Evolutionary conservation across 2,888 invertebrate genomes (phyloP).

Genomic region (Aelia acuminata): DNA sequence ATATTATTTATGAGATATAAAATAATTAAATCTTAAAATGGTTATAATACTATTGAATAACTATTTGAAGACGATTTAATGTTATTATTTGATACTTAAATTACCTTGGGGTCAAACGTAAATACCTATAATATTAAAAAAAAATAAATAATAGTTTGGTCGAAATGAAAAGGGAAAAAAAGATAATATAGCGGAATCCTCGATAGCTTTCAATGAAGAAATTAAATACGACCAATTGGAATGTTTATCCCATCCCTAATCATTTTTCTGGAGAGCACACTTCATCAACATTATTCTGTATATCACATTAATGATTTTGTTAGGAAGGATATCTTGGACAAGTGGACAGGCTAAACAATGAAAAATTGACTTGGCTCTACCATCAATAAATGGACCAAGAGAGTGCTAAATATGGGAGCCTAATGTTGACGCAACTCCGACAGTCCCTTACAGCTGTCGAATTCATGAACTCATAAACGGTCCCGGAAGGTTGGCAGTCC

Average conservation of each 20-base stretch:
- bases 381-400: not conserved
- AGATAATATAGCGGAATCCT: not conserved
- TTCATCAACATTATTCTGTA: slow-evolving; percentile 6
- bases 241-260: not conserved
- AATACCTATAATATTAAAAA: too few species aligned
- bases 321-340: not conserved
- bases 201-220: not conserved
- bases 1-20: too few species aligned
- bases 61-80: too few species aligned
- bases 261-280: not conserved
- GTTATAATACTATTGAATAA: too few species aligned
- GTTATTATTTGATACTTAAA: too few species aligned
- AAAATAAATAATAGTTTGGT: too few species aligned
- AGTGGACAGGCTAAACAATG: slow-evolving; percentile 28
- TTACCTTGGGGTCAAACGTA: too few species aligned
- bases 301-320: slow-evolving; percentile 16
- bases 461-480: slow-evolving; percentile 37
- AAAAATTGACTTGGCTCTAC: not conserved
- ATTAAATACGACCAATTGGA: not conserved
- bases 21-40: too few species aligned
- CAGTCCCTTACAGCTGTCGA: slow-evolving; percentile 9
- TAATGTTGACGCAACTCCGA: slow-evolving; percentile 19
- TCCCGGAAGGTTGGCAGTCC: slow-evolving; percentile 28
- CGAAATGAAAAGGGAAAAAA: too few species aligned
- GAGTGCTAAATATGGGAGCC: slow-evolving; percentile 23